These are phyloP conservation scores for Aphelenchoides fujianensis DNA, from an alignment of 1,140 invertebrate genomes.

Conservation along the genomic window DNA sequence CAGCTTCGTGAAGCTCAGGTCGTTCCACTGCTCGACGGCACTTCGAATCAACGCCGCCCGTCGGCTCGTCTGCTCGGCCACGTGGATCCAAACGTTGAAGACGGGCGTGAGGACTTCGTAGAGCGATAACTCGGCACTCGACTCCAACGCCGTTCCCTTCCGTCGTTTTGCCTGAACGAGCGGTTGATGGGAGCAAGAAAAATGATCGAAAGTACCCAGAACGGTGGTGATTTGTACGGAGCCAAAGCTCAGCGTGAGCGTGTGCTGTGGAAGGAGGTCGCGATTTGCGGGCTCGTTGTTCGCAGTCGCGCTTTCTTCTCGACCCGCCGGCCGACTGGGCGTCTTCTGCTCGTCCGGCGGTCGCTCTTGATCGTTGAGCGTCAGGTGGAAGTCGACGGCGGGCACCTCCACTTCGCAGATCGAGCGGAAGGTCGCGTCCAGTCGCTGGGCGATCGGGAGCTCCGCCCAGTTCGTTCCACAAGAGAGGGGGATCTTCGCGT, in stretches of 20 bases:
- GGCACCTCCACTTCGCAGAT: constrained; percentile 1
- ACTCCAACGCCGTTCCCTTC: constrained; percentile 10
- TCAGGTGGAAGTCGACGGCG: neutral
- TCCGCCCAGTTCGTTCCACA: constrained; percentile 41
- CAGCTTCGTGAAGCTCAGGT: constrained; percentile 44
- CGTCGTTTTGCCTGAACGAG: neutral
- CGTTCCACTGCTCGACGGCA: constrained; percentile 38
- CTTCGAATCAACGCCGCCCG: constrained; percentile 12
- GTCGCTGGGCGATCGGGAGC: constrained; percentile 12
- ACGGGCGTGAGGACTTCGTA: constrained; percentile 48
- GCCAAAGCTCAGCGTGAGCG: constrained; percentile 22
- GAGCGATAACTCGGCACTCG: constrained; percentile 37
- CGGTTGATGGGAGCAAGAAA: neutral
- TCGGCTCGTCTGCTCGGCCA: constrained; percentile 22
- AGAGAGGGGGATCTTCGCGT: constrained; percentile 43
- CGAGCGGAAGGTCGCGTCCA: constrained; percentile 11
- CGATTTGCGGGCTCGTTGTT: neutral
- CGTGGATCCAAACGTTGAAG: constrained; percentile 45
- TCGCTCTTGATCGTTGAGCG: neutral
- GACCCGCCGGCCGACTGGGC: neutral
- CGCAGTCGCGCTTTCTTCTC: too few species aligned
- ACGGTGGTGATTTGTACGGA: constrained; percentile 27
- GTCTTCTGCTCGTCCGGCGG: neutral
- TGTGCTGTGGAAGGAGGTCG: neutral
- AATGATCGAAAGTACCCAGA: constrained; percentile 13